Percentiles rank a stretch among this genome's conserved stretches.
These are phyloP conservation scores for Bradypodion pumilum DNA, from an alignment of 2,797 vertebrate species.

Conservation along the genomic window DNA sequence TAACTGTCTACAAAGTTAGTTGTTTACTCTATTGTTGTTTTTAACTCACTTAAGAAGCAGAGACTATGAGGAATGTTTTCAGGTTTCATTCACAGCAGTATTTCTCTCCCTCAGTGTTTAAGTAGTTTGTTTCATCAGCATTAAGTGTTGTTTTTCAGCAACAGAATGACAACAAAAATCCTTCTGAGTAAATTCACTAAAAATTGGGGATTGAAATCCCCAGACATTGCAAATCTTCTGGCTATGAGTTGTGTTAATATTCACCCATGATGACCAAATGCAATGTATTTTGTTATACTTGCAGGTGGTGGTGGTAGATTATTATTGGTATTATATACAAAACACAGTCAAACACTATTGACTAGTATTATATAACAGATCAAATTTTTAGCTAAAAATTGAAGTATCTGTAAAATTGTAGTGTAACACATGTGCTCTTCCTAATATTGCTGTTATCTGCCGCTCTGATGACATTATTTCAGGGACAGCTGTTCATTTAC, in stretches of 20 bases:
- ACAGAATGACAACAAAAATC: neutral
- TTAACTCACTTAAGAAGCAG: neutral
- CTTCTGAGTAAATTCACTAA: slow-evolving; percentile 12
- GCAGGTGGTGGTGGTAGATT: neutral
- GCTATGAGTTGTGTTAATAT: neutral
- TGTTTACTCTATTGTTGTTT: slow-evolving; percentile 16
- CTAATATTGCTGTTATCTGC: no score
- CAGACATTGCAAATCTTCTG: neutral
- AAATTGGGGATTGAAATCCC: neutral
- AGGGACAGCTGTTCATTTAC: no score
- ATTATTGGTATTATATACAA: no score
- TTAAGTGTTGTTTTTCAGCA: neutral
- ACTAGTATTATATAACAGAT: no score
- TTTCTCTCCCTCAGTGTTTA: slow-evolving; percentile 5
- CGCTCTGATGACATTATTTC: no score
- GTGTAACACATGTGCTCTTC: no score
- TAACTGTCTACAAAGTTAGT: neutral
- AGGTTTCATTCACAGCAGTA: slow-evolving; percentile 33
- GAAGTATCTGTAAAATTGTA: no score
- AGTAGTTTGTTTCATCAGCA: slow-evolving; percentile 13
- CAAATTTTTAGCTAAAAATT: no score
- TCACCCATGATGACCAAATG: neutral
- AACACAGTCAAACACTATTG: no score
- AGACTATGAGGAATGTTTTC: slow-evolving; percentile 21
- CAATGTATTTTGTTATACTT: neutral